A percentile compares a stretch with the other conserved stretches of the same genome.
Evolutionary conservation across 2,797 vertebrate genomes (phyloP).

Genomic region (Leptodactylus fallax): DNA sequence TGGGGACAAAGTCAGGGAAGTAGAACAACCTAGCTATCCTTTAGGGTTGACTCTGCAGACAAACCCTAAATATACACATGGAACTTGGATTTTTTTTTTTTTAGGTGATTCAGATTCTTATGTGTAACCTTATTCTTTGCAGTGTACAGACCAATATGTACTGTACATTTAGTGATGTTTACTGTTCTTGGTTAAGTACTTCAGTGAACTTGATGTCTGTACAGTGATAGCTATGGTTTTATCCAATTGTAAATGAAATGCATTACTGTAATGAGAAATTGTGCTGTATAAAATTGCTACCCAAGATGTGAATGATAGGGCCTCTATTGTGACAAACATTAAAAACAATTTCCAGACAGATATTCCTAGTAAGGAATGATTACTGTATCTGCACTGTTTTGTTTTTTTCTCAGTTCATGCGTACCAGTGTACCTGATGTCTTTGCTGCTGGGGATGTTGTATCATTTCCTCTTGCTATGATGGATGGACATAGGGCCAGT

Average conservation of each 20-base stretch:
- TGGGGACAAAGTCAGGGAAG: no score
- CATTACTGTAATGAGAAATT: background rate
- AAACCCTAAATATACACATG: no score
- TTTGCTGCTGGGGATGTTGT: conserved; percentile 86
- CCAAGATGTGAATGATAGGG: background rate
- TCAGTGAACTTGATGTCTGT: background rate
- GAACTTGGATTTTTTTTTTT: background rate
- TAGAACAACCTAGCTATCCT: no score
- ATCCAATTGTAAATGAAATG: background rate
- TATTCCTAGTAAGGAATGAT: background rate
- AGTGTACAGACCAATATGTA: background rate
- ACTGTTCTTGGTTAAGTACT: background rate
- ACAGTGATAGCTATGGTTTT: background rate
- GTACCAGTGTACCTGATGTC: conserved; percentile 80
- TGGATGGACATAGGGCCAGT: conserved; percentile 73
- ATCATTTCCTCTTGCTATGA: conserved; percentile 84
- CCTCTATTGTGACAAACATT: background rate
- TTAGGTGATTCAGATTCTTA: no score
- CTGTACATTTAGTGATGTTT: background rate
- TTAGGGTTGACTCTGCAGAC: no score
- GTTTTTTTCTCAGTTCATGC: conserved; percentile 79
- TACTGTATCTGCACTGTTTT: no score
- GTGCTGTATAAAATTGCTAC: background rate
- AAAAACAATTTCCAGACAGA: background rate
- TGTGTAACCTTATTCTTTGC: background rate